These are phyloP conservation scores for Hypotaenidia philippensis DNA, from an alignment of 2,797 vertebrate genomes.

Conservation along the genomic window DNA sequence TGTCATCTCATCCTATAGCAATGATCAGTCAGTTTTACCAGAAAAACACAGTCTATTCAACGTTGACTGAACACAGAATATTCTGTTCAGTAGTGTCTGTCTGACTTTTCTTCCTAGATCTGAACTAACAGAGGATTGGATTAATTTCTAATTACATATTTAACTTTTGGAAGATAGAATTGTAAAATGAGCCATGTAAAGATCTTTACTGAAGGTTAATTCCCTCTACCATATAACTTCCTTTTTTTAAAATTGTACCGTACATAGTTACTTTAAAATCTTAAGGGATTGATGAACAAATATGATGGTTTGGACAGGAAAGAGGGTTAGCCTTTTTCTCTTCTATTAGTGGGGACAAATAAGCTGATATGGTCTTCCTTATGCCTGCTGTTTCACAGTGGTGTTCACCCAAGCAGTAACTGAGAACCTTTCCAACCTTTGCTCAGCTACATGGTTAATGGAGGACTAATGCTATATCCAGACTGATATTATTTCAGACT, in stretches of 20 bases:
- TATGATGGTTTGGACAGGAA: not conserved
- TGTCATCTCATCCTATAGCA: not conserved
- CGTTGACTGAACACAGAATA: not conserved
- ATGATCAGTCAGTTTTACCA: not conserved
- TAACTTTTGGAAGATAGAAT: conserved; percentile 41
- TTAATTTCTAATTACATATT: conserved; percentile 8
- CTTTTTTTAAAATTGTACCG: not conserved
- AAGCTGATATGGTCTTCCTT: not conserved
- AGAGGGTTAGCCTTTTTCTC: not conserved
- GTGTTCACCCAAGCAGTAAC: not conserved
- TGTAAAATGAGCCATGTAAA: not conserved
- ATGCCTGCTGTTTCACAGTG: not conserved
- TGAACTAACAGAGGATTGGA: not conserved
- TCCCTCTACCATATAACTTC: not conserved
- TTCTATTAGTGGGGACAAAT: not conserved
- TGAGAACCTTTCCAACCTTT: not conserved
- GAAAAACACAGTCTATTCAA: not conserved
- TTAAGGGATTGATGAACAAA: not conserved
- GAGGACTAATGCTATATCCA: not conserved
- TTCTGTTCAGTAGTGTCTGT: not conserved
- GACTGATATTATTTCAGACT: not conserved
- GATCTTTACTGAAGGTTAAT: conserved; percentile 13
- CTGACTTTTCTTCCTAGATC: not conserved
- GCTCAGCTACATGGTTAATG: not conserved
- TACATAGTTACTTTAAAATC: not conserved